A percentile compares a stretch with the other conserved stretches of the same genome.
phyloP scores from a whole-genome alignment of 2,797 vertebrate genomes.

The Danio choprae region DNA sequence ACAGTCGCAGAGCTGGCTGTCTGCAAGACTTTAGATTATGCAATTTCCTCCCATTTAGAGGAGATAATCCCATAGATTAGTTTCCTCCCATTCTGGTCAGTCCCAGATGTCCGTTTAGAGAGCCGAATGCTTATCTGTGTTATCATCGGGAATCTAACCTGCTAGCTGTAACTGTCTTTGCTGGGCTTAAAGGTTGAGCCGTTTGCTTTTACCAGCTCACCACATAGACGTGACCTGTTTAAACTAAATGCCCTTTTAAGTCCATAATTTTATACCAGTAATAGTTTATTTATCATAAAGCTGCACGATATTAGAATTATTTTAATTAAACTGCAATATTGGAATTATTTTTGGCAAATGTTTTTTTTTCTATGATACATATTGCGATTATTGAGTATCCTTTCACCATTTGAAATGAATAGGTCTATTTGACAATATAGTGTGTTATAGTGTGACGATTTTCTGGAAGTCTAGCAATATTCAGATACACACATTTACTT shows the following conservation, averaged over 20 bases:
- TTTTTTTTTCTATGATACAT: too few species aligned
- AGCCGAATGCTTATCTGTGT: constrained; percentile 47
- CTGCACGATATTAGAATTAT: too few species aligned
- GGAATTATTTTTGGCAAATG: too few species aligned
- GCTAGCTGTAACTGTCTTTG: constrained; percentile 21
- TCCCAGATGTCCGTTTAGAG: constrained; percentile 50
- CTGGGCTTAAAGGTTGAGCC: constrained; percentile 2
- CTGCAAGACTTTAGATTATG: constrained; percentile 39
- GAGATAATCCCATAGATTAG: constrained; percentile 61
- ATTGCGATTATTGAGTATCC: too few species aligned
- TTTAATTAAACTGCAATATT: too few species aligned
- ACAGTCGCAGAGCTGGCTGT: constrained; percentile 6
- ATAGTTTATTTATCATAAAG: too few species aligned
- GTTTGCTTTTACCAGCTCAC: background rate
- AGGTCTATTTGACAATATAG: too few species aligned
- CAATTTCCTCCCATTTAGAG: constrained; percentile 46
- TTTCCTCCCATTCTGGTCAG: constrained; percentile 47
- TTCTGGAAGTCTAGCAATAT: too few species aligned
- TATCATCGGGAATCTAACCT: constrained; percentile 46
- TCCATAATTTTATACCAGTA: background rate
- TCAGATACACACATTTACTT: too few species aligned
- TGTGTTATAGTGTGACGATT: too few species aligned
- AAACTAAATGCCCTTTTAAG: background rate
- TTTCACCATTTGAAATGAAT: too few species aligned
- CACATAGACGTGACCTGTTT: constrained; percentile 1